These are phyloP conservation scores for Conus betulinus DNA, from an alignment of 1,140 invertebrate species.

Conservation along the genomic window DNA sequence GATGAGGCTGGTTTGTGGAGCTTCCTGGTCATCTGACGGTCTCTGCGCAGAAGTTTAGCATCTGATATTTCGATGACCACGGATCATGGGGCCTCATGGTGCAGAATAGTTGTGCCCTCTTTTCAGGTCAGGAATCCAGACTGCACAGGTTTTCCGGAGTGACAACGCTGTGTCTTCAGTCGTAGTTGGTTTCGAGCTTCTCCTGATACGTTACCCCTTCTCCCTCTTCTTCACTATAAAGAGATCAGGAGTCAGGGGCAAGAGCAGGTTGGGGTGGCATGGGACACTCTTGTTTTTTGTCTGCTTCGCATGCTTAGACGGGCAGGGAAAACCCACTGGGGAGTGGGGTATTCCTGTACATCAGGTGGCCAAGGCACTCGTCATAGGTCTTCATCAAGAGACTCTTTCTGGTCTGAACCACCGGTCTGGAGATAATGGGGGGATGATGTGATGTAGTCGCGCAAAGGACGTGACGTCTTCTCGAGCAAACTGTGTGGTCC, in stretches of 20 bases:
- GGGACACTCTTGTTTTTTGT: neutral
- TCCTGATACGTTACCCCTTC: neutral
- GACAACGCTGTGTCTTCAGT: neutral
- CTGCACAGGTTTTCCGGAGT: conserved; percentile 1
- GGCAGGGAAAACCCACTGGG: neutral
- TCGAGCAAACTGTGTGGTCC: conserved; percentile 74
- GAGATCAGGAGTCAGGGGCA: neutral
- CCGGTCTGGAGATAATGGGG: conserved; percentile 54
- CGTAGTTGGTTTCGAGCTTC: neutral
- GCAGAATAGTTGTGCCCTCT: neutral
- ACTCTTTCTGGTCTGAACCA: conserved; percentile 53
- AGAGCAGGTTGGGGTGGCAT: neutral
- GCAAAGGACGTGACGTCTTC: conserved; percentile 73
- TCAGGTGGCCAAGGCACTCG: neutral
- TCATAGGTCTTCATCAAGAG: conserved; percentile 14
- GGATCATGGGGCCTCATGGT: neutral
- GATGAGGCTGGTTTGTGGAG: no score
- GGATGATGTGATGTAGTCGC: conserved; percentile 54
- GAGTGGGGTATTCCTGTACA: neutral
- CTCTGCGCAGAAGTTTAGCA: neutral
- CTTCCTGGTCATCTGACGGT: neutral
- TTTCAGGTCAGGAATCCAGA: neutral
- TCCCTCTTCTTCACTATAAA: neutral
- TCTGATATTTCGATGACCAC: neutral
- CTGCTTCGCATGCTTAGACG: neutral